Percentiles rank a stretch among this genome's conserved stretches.
Conservation (phyloP, 2,797 vertebrate genomes). For the Gymnothorax reevesii region DNA sequence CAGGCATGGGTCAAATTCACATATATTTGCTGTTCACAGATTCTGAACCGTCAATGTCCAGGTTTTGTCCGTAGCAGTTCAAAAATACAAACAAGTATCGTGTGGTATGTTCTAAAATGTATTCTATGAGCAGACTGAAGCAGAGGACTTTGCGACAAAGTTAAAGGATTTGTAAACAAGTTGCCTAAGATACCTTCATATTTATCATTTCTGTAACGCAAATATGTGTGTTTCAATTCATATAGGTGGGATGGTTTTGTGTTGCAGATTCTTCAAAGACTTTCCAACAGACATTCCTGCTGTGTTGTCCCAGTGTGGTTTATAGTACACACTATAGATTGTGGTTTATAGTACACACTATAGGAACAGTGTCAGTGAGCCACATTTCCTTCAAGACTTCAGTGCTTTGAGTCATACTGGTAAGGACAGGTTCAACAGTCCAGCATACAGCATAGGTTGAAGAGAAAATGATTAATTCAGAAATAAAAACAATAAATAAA, state of each 20-base stretch:
- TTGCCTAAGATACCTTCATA: too few species aligned
- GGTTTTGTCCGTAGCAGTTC: too few species aligned
- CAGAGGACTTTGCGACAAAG: conserved; percentile 56
- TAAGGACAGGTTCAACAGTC: background rate
- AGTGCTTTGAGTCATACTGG: background rate
- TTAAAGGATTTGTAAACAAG: conserved; percentile 43
- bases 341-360: conserved; percentile 1
- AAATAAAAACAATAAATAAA: conserved; percentile 25
- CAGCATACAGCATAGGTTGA: background rate
- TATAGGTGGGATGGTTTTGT: background rate
- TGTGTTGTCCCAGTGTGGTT: background rate
- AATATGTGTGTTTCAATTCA: background rate
- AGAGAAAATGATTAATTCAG: background rate
- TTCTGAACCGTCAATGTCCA: too few species aligned
- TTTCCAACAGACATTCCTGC: background rate
- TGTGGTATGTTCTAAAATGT: background rate
- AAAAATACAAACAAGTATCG: background rate
- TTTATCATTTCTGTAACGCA: too few species aligned
- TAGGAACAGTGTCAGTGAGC: background rate
- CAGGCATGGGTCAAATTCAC: background rate
- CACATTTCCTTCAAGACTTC: background rate
- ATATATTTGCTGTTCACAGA: background rate
- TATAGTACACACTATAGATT: background rate
- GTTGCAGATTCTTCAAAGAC: background rate
- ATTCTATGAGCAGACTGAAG: conserved; percentile 45